These are phyloP conservation scores for Drosophila grimshawi DNA, from an alignment of 1,140 invertebrate species.

Conservation along the genomic window DNA sequence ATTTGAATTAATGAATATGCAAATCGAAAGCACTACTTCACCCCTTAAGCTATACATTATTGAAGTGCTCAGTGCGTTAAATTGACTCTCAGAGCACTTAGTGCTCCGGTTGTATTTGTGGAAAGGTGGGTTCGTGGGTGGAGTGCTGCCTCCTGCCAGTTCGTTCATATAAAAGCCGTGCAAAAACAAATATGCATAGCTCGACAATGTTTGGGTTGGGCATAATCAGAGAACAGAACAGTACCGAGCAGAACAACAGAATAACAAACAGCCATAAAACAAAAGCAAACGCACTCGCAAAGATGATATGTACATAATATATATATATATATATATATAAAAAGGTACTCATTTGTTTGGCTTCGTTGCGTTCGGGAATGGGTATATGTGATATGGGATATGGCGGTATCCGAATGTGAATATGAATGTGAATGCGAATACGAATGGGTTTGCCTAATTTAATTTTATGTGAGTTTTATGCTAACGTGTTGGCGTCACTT, in stretches of 20 bases:
- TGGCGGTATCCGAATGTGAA: not conserved
- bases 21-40: conserved; percentile 24
- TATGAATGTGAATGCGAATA: conserved; percentile 9
- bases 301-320: conserved; percentile 46
- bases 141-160: not conserved
- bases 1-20: conserved; percentile 26
- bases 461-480: conserved; percentile 70
- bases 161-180: conserved; percentile 46
- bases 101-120: conserved; percentile 26
- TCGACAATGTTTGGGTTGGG: conserved; percentile 72
- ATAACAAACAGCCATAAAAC: conserved; percentile 65
- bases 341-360: conserved; percentile 60
- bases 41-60: not conserved
- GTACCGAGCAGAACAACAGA: conserved; percentile 37
- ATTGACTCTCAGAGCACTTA: conserved; percentile 29
- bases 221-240: conserved; percentile 26
- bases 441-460: conserved; percentile 13
- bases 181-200: conserved; percentile 65
- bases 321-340: conserved; percentile 46
- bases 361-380: conserved; percentile 33
- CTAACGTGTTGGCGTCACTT: conserved; percentile 69
- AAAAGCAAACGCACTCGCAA: conserved; percentile 42
- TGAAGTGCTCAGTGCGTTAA: conserved; percentile 4
- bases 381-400: not conserved
- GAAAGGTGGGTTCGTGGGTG: conserved; percentile 1